Evolutionary conservation across 2,888 invertebrate genomes (phyloP).

Genomic region (Conus canariensis): DNA sequence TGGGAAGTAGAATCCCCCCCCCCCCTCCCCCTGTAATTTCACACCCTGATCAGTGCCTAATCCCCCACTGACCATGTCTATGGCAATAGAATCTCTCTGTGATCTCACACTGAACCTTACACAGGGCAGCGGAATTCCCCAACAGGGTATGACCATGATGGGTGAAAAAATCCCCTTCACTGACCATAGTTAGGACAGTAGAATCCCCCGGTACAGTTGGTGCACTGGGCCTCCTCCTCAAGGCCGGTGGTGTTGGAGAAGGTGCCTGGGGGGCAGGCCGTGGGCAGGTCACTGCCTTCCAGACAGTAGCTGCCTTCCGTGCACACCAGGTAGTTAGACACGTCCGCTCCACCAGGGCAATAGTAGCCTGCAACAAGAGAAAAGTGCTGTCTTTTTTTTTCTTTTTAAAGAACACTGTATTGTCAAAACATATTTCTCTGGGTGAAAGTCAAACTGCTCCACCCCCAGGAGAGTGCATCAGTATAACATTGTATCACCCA

Average conservation of each 20-base stretch:
- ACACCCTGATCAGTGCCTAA: too few relatives aligned
- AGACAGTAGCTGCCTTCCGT: conserved; percentile 73
- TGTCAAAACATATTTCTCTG: too few relatives aligned
- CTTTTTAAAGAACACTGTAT: neutral
- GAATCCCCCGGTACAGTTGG: conserved; percentile 66
- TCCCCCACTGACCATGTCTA: neutral
- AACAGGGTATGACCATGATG: too few relatives aligned
- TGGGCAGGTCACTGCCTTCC: conserved; percentile 63
- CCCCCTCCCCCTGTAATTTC: too few relatives aligned
- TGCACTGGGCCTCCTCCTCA: conserved; percentile 58
- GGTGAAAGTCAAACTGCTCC: too few relatives aligned
- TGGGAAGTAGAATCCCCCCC: too few relatives aligned
- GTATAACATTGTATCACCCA: too few relatives aligned
- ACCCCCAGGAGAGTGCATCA: too few relatives aligned
- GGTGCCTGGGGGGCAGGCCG: conserved; percentile 70
- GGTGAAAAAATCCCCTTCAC: neutral
- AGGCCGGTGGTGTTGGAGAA: conserved; percentile 70
- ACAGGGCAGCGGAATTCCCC: neutral
- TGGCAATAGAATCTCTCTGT: neutral
- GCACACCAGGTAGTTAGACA: conserved; percentile 66
- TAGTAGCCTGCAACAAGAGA: conserved; percentile 70
- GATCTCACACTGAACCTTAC: neutral
- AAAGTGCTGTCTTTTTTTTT: neutral
- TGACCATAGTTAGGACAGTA: conserved; percentile 71
- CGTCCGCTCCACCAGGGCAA: conserved; percentile 69